Base-by-base conservation (phyloP, 2,888 invertebrate species). In the Neuroscelio doddi region DNA sequence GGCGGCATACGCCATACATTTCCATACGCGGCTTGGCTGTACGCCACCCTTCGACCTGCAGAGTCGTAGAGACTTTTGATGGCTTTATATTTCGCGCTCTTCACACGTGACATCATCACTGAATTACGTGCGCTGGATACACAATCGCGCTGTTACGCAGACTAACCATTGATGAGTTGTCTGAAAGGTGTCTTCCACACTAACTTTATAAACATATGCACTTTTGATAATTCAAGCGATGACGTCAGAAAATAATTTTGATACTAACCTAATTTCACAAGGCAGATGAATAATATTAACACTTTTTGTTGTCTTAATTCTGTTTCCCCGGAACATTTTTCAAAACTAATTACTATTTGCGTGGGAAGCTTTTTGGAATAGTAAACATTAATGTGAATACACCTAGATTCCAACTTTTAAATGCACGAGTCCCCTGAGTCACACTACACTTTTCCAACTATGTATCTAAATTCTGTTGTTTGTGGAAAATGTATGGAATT, bases 71-170 rank as follows among this genome's bases (percentile, higher is more conserved):
- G 72, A 71, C 68, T 70, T 72, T 57, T 66, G 64, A 73, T 70
- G 71, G 78, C 79, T 82, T 83, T 81, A 82, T 82, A 82, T 83
- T 80, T 81, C 72, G 77, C 72, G 76, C 76, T 77, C 74, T 79
- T 81, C 79, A 82, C 76, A 82, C 83, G 83, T 84, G 84, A 84
- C 81, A 80, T 82, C 83, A 81, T 84, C 83, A 81, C 79, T 66
- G 79, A 71, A 80, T 80, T 83, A 84, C 83, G 83, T 84, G 84
- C 80, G 79, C 55, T 61, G 82, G 63, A 69, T 83, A 66, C 66
- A 44, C 49, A 77, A 76, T 74, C 62, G 53, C 47, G 56, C 46
- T 59, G 17, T 38, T 56, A 61, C 53, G 38, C 49, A 41, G 38
- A 21, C 39, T 29, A 56, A 42, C 50, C 63, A 67, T 64, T 64